A percentile compares a stretch with the other conserved stretches of the same genome.
Conservation (phyloP, 1,140 invertebrate species). For the Orussus abietinus region DNA sequence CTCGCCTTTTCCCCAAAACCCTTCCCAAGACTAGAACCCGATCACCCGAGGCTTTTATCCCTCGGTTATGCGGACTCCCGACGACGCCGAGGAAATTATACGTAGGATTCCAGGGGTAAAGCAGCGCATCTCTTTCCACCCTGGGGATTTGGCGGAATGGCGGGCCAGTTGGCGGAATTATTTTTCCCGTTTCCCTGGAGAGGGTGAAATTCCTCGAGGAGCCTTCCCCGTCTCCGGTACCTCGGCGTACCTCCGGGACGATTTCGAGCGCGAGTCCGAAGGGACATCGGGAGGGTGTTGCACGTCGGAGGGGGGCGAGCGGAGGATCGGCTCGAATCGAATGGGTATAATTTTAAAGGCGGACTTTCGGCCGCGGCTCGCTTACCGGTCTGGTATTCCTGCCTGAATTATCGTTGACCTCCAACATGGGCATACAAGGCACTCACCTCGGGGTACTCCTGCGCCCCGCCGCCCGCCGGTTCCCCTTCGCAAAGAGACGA, state of each 20-base stretch:
- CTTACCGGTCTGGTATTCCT: conserved; percentile 36
- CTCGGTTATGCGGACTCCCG: not conserved
- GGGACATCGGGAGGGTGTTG: conserved; percentile 6
- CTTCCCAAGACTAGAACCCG: too few species aligned
- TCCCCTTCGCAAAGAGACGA: conserved; percentile 16
- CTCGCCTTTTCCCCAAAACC: too few species aligned
- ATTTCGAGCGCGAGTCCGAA: conserved; percentile 4
- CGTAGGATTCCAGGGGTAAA: too few species aligned
- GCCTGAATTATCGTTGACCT: conserved; percentile 50
- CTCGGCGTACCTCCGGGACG: too few species aligned
- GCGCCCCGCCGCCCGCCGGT: conserved; percentile 17
- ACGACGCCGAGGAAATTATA: too few species aligned
- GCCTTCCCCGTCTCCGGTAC: too few species aligned
- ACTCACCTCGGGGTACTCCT: conserved; percentile 20
- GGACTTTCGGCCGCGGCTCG: conserved; percentile 35
- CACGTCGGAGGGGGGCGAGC: conserved; percentile 18
- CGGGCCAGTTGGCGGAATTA: too few species aligned
- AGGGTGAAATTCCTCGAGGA: too few species aligned
- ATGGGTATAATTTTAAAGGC: conserved; percentile 41
- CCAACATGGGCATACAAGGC: conserved; percentile 45
- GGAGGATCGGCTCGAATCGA: conserved; percentile 33
- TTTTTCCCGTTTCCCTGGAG: too few species aligned
- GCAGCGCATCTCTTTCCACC: too few species aligned
- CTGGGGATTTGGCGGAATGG: too few species aligned
- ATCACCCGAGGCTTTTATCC: too few species aligned